These are phyloP conservation scores for Bombus confusus DNA, from an alignment of 1,140 invertebrate species.

Conservation along the genomic window DNA sequence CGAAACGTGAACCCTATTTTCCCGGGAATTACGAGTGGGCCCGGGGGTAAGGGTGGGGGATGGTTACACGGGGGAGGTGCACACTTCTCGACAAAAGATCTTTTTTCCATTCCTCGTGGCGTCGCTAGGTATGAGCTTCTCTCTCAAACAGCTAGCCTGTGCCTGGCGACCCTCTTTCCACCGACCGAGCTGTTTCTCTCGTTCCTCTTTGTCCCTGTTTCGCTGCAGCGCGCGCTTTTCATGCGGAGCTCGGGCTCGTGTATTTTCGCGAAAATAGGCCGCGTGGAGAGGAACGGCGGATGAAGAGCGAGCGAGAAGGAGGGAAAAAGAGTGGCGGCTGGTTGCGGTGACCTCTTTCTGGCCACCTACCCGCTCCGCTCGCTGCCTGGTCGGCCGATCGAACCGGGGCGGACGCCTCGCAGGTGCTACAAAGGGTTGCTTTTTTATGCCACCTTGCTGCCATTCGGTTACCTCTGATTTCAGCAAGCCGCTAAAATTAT, in stretches of 20 bases:
- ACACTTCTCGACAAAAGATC: slow-evolving; percentile 67
- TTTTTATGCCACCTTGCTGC: not conserved
- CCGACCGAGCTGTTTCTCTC: not conserved
- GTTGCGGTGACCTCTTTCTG: slow-evolving; percentile 47
- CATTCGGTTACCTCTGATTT: too few relatives aligned
- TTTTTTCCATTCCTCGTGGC: slow-evolving; percentile 56
- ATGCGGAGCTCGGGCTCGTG: slow-evolving; percentile 44
- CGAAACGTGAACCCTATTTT: slow-evolving; percentile 65
- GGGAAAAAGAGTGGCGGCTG: slow-evolving; percentile 35
- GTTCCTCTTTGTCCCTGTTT: slow-evolving; percentile 43
- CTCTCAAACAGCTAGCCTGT: not conserved
- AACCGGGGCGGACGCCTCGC: slow-evolving; percentile 40
- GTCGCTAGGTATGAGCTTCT: slow-evolving; percentile 37
- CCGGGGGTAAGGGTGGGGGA: slow-evolving; percentile 23
- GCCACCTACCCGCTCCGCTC: slow-evolving; percentile 28
- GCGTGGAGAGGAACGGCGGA: slow-evolving; percentile 52
- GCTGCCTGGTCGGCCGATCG: slow-evolving; percentile 47
- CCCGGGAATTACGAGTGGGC: slow-evolving; percentile 55
- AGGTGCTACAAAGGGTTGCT: slow-evolving; percentile 48
- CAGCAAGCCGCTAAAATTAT: too few relatives aligned
- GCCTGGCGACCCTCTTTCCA: too few relatives aligned
- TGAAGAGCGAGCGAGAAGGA: slow-evolving; percentile 14
- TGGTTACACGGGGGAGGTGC: slow-evolving; percentile 36
- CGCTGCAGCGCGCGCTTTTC: slow-evolving; percentile 49
- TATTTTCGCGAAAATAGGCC: slow-evolving; percentile 72